Evolutionary conservation across 2,113 vertebrate genomes (phyloP), one percentile per base, ranked within the genome.

Genomic region (Forbesichthys papilliferus): DNA sequence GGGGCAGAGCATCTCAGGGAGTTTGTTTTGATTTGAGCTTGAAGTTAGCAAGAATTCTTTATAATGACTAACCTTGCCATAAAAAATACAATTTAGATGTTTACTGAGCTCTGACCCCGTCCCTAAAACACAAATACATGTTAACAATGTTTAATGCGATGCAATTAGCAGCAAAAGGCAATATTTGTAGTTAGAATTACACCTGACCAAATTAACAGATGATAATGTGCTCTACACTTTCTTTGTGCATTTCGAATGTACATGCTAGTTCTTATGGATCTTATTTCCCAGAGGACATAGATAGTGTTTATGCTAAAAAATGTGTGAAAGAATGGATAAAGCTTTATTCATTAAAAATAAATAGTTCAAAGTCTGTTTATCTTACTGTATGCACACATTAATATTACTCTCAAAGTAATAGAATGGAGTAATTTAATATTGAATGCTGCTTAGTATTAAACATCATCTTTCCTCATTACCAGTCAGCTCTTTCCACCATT

Each of bases 171-270:
- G 27, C 1, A 27, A 27, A 27, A 27, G 27, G 27, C 27, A 27
- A 27, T 1, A 27, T 27, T 3, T 27, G 27, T 27, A 27, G 27
- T 27, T 27, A 78, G 81, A 86, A 82, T 84, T 82, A 80, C 78
- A 84, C 75, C 78, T 85, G 57, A 71, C 74, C 71, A 61, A 63
- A 58, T 36, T 64, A 57, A 68, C 70, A 73, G 66, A 55, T 58
- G 10, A 64, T 20, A 18, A 64, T 60, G 70, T 67, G 51, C 58
- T 54, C 56, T 13, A 52, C 11, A 46, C 16, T 27, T 65, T 67
- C 27, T 66, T 16, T 51, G 47, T 57, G 63, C 55, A 61, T 58
- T 51, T 56, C 27, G 67, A 57, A 68, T 60, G 57, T 16, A 68
- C 42, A 55, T 60, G 34, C 65, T 65, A 66, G 70, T 70, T 42